Percentiles rank a stretch among this genome's conserved stretches.
Conservation (phyloP, 2,888 invertebrate species). For the Ceriagrion tenellum region DNA sequence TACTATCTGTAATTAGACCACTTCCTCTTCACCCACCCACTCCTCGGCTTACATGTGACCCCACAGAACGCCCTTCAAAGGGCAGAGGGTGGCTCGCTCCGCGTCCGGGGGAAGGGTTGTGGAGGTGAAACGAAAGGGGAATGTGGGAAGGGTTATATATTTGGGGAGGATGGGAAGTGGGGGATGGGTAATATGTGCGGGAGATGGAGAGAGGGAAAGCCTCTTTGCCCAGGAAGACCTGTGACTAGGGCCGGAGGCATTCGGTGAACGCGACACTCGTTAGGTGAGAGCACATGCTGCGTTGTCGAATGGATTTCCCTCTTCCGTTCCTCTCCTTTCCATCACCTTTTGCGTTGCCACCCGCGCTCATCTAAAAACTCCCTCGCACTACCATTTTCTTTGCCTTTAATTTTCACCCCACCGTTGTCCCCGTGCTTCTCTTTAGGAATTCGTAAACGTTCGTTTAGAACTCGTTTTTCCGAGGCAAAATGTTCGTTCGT, state of each 20-base stretch:
- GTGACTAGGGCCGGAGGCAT: slow-evolving; percentile 57
- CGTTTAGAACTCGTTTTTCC: not conserved
- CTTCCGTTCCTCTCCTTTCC: not conserved
- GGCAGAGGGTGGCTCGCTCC: not conserved
- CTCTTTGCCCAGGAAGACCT: slow-evolving; percentile 23
- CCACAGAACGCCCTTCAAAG: not conserved
- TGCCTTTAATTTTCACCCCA: not conserved
- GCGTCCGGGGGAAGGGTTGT: not conserved
- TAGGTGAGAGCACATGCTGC: slow-evolving; percentile 56
- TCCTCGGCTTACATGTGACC: not conserved
- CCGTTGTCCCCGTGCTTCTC: not conserved
- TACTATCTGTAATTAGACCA: slow-evolving; percentile 57
- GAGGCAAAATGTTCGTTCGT: not conserved
- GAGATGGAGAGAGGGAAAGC: not conserved
- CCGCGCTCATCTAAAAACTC: not conserved
- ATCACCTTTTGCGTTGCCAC: not conserved
- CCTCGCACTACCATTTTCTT: not conserved
- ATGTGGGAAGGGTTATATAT: not conserved
- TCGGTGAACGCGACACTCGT: slow-evolving; percentile 45
- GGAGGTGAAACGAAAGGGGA: not conserved
- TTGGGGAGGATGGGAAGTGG: not conserved
- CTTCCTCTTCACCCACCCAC: not conserved
- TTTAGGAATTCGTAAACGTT: not conserved
- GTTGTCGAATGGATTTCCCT: slow-evolving; percentile 42
- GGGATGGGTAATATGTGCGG: not conserved